Evolutionary conservation across 2,888 invertebrate species (phyloP).

Genomic region (Smittia aterrima): DNA sequence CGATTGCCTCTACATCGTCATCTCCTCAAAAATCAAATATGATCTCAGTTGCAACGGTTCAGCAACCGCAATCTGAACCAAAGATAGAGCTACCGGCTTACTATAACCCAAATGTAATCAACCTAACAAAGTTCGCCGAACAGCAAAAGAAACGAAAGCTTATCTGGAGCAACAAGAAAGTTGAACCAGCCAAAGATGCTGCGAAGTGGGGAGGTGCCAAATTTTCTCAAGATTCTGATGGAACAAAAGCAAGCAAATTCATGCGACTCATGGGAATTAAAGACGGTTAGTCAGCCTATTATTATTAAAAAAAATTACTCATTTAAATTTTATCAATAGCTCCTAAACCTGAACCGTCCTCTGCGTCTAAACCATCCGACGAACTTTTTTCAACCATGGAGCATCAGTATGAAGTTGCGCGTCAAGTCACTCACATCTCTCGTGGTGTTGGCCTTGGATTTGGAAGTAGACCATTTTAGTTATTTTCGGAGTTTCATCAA

Average conservation of each 20-base stretch:
- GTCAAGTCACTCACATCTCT: conserved; percentile 95
- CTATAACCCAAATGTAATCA: conserved; percentile 71
- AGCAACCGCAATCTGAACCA: not conserved
- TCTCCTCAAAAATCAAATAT: not conserved
- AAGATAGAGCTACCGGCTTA: conserved; percentile 60
- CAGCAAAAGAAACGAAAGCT: conserved; percentile 90
- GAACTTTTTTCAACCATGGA: conserved; percentile 93
- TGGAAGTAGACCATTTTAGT: conserved; percentile 47
- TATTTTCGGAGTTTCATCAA: not conserved
- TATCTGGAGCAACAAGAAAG: conserved; percentile 80
- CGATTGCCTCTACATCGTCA: not conserved
- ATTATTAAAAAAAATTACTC: not conserved
- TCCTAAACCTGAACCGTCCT: not conserved
- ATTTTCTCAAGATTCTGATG: conserved; percentile 88
- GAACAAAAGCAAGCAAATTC: conserved; percentile 91
- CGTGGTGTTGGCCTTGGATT: conserved; percentile 83
- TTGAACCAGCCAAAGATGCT: conserved; percentile 53
- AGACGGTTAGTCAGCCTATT: conserved; percentile 48
- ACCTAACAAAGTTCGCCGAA: conserved; percentile 78
- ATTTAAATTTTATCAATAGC: not conserved
- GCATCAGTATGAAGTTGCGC: conserved; percentile 92
- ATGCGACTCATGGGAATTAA: conserved; percentile 96
- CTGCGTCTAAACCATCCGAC: conserved; percentile 52
- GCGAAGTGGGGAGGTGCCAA: conserved; percentile 73
- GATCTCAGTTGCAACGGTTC: not conserved